These are phyloP conservation scores for Entomyzon cyanotis DNA, from an alignment of 2,113 vertebrate species.

Conservation along the genomic window DNA sequence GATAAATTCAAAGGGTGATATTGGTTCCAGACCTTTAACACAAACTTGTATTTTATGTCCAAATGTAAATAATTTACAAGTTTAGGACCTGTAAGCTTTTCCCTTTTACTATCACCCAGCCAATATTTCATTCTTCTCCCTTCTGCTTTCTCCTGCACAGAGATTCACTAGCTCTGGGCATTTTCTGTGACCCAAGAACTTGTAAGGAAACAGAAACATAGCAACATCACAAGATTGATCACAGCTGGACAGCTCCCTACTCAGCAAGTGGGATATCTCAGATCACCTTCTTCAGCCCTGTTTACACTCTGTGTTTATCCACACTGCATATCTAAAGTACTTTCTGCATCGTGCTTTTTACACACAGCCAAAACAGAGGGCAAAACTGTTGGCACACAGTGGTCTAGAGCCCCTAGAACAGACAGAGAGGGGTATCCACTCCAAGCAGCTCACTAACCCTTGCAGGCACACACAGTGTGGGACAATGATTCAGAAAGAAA, in stretches of 20 bases:
- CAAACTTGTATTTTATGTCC: not conserved
- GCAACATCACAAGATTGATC: not conserved
- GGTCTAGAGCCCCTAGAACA: not conserved
- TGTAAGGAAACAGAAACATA: not conserved
- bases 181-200: not conserved
- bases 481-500: not conserved
- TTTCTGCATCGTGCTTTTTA: not conserved
- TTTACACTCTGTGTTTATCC: not conserved
- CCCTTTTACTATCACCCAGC: not conserved
- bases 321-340: not conserved
- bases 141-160: not conserved
- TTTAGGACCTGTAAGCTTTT: not conserved
- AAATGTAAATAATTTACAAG: not conserved
- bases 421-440: not conserved
- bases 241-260: not conserved
- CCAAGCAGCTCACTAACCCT: not conserved
- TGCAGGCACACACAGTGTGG: not conserved
- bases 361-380: not conserved
- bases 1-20: not conserved
- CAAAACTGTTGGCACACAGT: not conserved
- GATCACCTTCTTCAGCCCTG: not conserved
- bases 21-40: not conserved
- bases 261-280: not conserved
- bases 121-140: not conserved
- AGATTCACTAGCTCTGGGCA: not conserved